These are phyloP conservation scores for Mirza zaza DNA, from an alignment of 2,113 vertebrate genomes.

Conservation along the genomic window DNA sequence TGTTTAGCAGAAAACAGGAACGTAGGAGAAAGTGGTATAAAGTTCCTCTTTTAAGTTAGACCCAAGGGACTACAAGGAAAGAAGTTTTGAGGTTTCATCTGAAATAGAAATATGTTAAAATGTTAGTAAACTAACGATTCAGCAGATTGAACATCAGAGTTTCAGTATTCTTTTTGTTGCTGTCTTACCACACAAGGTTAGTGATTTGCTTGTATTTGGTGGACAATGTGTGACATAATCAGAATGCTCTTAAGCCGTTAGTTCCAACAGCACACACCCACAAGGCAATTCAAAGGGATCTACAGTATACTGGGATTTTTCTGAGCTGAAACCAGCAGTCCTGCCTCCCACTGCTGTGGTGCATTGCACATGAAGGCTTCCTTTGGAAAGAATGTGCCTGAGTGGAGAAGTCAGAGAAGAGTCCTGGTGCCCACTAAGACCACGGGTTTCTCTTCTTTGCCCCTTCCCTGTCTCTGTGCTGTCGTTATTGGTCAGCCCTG, in stretches of 20 bases:
- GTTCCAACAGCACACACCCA: slow-evolving; percentile 70
- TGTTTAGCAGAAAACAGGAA: slow-evolving; percentile 20
- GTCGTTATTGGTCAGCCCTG: neutral
- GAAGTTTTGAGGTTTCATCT: neutral
- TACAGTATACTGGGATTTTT: slow-evolving; percentile 22
- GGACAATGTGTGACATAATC: slow-evolving; percentile 49
- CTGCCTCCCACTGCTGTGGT: slow-evolving; percentile 65
- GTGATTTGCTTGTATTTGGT: slow-evolving; percentile 73
- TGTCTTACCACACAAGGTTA: slow-evolving; percentile 35
- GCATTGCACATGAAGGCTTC: neutral
- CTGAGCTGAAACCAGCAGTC: slow-evolving; percentile 68
- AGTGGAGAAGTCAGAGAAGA: neutral
- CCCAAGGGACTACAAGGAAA: neutral
- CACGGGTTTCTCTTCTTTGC: neutral
- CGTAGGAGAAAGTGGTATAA: neutral
- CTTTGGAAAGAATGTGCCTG: neutral
- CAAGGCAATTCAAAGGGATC: slow-evolving; percentile 54
- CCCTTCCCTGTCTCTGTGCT: neutral
- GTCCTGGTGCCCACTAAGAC: neutral
- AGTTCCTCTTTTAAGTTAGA: neutral
- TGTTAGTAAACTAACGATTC: neutral
- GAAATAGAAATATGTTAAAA: neutral
- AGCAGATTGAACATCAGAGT: neutral
- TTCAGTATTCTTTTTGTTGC: slow-evolving; percentile 5
- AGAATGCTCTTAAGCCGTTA: slow-evolving; percentile 62